Base-by-base conservation (phyloP, 2,888 invertebrate species). In the Mesorhabditis spiculigera region DNA sequence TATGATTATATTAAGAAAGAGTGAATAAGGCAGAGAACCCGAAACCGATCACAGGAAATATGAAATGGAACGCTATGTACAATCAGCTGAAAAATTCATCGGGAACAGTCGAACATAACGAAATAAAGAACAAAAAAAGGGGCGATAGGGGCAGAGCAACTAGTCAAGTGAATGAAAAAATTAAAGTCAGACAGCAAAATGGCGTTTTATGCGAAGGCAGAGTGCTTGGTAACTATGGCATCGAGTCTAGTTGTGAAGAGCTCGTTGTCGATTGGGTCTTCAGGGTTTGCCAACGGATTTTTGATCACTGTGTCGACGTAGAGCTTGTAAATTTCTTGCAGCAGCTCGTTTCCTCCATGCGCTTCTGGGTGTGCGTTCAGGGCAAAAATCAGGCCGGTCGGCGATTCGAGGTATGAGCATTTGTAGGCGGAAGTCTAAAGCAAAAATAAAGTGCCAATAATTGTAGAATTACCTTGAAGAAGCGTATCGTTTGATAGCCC, bases 241-340 rank as follows among this genome's bases (percentile, higher is more conserved):
- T 95, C 94, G 72, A 95, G 88, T 88, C 94, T 94, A 70, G 89
- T 89, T 86, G 93, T 93, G 87, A 97, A 97, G 67, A 97, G 88
- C 88, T 95, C 94, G 87, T 95, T 95, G 71, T 91, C 91, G 63
- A 97, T 93, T 4, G 93, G 92, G 83, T 93, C 91, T 66, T 91
- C 91, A 43, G 92, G 90, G 68, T 89, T 90, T 88, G 92, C 92
- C 58, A 95, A 87, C 0, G 96, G 95, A 88, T 96, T 97, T 86
- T 94, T 93, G 4, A 95, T 91, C n/a, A 95, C 93, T 88, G 93
- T 95, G 86, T 95, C 95, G 44, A 97, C 92, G 90, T 92, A 97
- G 6, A 93, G 89, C 91, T 94, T 92, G 86, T 96, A 96, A 44
- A 97, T 90, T 86, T 93, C 92, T 85, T 93, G 93, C 16, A 98